Base-by-base conservation (phyloP, 2,113 vertebrate genomes). In the Toxostoma redivivum region DNA sequence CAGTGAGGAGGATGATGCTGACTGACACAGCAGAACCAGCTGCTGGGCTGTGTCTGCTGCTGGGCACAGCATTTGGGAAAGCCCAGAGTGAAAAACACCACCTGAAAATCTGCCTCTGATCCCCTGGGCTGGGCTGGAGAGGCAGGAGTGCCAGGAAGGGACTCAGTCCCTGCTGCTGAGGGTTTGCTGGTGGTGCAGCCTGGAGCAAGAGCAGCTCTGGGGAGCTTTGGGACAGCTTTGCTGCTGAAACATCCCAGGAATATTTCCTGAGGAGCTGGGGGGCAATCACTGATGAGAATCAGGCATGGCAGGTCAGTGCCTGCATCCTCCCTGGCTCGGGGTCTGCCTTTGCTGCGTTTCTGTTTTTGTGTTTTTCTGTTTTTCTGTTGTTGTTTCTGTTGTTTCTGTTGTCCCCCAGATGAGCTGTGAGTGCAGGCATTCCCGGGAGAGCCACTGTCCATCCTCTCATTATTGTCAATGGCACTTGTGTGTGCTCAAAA, bases 391-490 rank as follows among this genome's bases (percentile, higher is more conserved):
- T n/a, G 1, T 60, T 86, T 47, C 21, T 9, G 0, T 67, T 58
- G 1, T 60, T 86, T 47, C 21, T 9, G 0, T 67, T 58, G 31
- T 50, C 93, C 50, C 54, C 53, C 77, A 53, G 92, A 83, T 25
- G 54, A 95, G 64, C n/a, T n/a, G n/a, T 40, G 66, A 38, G 74
- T 57, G 40, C 90, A 25, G 69, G 25, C 16, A 38, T 54, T 94
- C 78, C 90, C 87, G 53, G 48, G 89, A 77, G 91, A 78, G 90
- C 31, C 33, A 22, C 80, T 86, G 81, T 91, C 96, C 76, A 40
- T 96, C 67, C 74, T 96, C 92, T 97, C 95, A 94, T 96, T 95
- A 73, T 81, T 74, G 92, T 93, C 97, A 95, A 91, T 97, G 65
- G 89, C 42, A 90, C 64, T 78, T 95, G 58, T 50, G 54, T 58